Conservation (phyloP, 2,113 vertebrate genomes). For the Spheniscus mendiculus region DNA sequence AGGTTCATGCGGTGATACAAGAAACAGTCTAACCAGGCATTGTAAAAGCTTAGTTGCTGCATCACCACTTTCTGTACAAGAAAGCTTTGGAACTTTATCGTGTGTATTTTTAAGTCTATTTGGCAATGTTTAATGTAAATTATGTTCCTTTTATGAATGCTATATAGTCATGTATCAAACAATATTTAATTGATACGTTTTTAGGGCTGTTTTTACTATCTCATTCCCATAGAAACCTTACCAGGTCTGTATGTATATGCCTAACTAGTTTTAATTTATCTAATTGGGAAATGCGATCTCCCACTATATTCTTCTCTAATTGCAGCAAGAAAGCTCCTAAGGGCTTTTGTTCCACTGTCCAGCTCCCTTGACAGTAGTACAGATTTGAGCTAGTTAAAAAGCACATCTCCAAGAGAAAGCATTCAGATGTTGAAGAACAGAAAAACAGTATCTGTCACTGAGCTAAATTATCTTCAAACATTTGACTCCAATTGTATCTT, state of each 20-base stretch:
- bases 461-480: not conserved
- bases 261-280: constrained; percentile 23
- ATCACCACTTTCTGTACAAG: not conserved
- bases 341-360: not conserved
- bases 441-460: not conserved
- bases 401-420: not conserved
- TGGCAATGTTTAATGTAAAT: not conserved
- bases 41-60: not conserved
- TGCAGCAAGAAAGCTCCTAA: not conserved
- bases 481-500: not conserved
- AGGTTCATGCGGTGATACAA: rapidly evolving
- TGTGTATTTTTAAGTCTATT: not conserved
- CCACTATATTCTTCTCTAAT: not conserved
- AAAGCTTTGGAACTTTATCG: not conserved
- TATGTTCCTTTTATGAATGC: not conserved
- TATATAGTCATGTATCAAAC: not conserved
- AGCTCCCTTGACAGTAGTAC: not conserved
- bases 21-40: not conserved
- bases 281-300: constrained; percentile 42
- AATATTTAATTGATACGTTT: not conserved
- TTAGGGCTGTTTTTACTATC: not conserved
- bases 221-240: not conserved
- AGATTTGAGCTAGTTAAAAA: not conserved
- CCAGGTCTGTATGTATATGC: not conserved
- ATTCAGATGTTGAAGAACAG: not conserved